These are phyloP conservation scores for Pomatostomus ruficeps DNA, from an alignment of 2,113 vertebrate species.

Conservation along the genomic window DNA sequence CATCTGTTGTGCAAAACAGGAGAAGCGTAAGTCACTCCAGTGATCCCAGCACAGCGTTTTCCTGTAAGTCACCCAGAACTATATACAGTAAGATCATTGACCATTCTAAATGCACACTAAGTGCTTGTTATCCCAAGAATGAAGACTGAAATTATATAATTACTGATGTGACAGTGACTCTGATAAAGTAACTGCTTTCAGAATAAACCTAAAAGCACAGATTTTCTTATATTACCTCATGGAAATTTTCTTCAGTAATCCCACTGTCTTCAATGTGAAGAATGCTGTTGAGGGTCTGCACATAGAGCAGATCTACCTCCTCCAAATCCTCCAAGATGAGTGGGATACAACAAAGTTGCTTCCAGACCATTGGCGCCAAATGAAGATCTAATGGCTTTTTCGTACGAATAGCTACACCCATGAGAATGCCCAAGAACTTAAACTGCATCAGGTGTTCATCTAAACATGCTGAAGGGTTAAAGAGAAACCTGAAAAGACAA, in stretches of 20 bases:
- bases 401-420: constrained; percentile 87
- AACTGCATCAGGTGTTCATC: constrained; percentile 85
- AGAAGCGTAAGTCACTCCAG: not conserved
- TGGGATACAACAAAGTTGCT: constrained; percentile 85
- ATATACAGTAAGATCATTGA: not conserved
- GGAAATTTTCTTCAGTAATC: constrained; percentile 86
- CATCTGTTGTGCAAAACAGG: constrained; percentile 70
- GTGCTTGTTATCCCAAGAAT: not conserved
- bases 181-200: not conserved
- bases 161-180: not conserved
- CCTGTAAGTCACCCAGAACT: not conserved
- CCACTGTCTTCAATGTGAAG: constrained; percentile 91
- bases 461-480: constrained; percentile 81
- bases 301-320: constrained; percentile 85
- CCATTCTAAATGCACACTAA: not conserved
- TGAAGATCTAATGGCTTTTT: constrained; percentile 87
- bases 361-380: constrained; percentile 84
- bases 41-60: not conserved
- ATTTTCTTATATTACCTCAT: constrained; percentile 69
- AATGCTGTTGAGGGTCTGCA: constrained; percentile 88
- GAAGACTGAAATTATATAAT: not conserved
- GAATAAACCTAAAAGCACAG: not conserved
- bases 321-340: constrained; percentile 83
- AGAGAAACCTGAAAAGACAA: constrained; percentile 75
- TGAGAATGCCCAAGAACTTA: constrained; percentile 84